Evolutionary conservation across 2,888 invertebrate species (phyloP).

Genomic region (Helicoverpa assulta): DNA sequence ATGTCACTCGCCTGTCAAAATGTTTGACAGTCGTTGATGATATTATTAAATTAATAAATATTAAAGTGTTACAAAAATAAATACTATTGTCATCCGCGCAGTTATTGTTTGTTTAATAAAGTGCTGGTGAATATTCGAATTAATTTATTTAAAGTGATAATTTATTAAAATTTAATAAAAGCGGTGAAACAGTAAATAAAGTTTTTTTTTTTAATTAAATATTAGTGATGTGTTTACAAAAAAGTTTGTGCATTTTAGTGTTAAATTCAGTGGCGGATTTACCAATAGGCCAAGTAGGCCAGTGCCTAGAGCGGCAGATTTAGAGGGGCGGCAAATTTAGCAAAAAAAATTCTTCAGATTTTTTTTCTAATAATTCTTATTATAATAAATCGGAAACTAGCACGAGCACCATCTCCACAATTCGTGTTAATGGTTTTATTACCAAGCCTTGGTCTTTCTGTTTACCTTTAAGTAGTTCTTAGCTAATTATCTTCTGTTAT

Average conservation of each 20-base stretch:
- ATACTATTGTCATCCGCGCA: not conserved
- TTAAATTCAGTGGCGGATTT: no score
- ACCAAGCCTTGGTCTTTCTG: no score
- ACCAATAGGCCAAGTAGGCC: no score
- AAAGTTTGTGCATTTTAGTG: not conserved
- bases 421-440: no score
- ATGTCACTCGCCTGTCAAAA: conserved; percentile 55
- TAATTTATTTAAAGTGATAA: not conserved
- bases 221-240: conserved; percentile 39
- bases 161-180: not conserved
- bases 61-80: not conserved
- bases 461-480: no score
- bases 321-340: no score
- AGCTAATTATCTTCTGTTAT: no score
- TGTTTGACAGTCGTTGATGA: conserved; percentile 53
- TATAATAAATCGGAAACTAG: no score
- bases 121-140: not conserved
- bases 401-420: no score
- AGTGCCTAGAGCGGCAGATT: no score
- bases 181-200: not conserved
- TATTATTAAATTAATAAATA: conserved; percentile 3
- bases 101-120: not conserved
- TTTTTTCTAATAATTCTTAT: no score
- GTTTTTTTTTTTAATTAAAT: not conserved
- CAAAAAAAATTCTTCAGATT: no score